Conservation (phyloP, 2,888 invertebrate species). For the Diaprepes abbreviatus region DNA sequence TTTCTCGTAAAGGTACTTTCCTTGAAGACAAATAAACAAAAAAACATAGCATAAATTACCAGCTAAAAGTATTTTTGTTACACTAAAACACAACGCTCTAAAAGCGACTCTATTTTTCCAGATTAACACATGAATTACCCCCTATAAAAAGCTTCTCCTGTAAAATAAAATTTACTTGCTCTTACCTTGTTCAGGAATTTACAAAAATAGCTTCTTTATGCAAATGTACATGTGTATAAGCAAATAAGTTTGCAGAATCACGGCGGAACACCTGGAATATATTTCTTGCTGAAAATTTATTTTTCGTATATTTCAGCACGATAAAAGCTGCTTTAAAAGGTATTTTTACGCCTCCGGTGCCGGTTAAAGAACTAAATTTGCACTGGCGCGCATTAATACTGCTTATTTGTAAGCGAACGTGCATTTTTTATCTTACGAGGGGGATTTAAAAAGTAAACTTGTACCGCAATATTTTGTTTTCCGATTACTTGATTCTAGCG, state of each 20-base stretch:
- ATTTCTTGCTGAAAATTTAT: conserved; percentile 21
- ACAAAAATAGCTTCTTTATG: conserved; percentile 22
- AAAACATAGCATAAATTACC: too few relatives aligned
- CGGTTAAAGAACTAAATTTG: conserved; percentile 5
- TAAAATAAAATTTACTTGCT: conserved; percentile 14
- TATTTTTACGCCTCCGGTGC: conserved; percentile 4
- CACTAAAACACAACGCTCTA: background rate
- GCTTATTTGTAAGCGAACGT: background rate
- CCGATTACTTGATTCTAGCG: too few relatives aligned
- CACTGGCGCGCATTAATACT: conserved; percentile 1
- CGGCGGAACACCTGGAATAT: conserved; percentile 20
- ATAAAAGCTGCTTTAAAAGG: conserved; percentile 8
- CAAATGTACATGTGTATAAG: conserved; percentile 23
- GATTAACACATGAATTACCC: conserved; percentile 4
- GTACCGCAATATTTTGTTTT: too few relatives aligned
- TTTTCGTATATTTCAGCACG: conserved; percentile 15
- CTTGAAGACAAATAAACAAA: too few relatives aligned
- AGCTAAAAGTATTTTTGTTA: background rate
- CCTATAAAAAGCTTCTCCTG: conserved; percentile 13
- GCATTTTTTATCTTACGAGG: too few relatives aligned
- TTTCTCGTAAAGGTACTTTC: too few relatives aligned
- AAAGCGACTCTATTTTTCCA: background rate
- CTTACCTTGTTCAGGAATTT: conserved; percentile 18
- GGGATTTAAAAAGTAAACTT: too few relatives aligned
- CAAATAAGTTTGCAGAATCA: conserved; percentile 21